These are phyloP conservation scores for Leucoraja erinaceus DNA, from an alignment of 2,113 vertebrate species.

Conservation along the genomic window DNA sequence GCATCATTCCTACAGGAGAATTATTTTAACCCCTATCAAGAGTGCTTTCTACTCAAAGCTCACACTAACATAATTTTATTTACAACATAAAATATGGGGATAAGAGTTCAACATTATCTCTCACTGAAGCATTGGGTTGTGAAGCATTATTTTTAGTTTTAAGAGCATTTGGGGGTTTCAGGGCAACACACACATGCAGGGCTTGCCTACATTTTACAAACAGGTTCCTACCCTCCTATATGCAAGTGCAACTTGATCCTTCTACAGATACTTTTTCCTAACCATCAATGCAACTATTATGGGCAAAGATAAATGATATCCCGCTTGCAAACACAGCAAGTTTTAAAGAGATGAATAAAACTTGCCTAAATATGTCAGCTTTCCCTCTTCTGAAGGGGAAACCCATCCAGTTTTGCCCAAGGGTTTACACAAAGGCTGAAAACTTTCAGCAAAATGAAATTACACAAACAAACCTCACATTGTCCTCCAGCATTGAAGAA, in stretches of 20 bases:
- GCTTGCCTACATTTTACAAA: neutral
- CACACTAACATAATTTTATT: neutral
- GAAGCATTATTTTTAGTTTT: neutral
- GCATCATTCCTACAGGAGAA: neutral
- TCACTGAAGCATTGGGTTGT: neutral
- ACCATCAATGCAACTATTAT: neutral
- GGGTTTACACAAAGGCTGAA: neutral
- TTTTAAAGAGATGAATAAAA: neutral
- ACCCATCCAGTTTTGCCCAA: neutral
- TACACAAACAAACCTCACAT: neutral
- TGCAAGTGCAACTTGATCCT: neutral
- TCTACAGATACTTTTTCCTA: neutral
- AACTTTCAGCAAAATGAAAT: neutral
- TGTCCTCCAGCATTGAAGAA: neutral
- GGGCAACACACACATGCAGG: neutral
- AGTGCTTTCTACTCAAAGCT: neutral
- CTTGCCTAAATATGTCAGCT: neutral
- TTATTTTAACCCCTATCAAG: neutral
- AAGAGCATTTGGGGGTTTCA: neutral
- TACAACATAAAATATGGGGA: conserved; percentile 18
- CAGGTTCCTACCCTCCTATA: neutral
- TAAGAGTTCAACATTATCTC: neutral
- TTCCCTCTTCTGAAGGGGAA: neutral
- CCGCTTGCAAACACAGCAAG: neutral
- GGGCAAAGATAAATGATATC: neutral